A percentile compares a stretch with the other conserved stretches of the same genome.
These are phyloP conservation scores for Thaumatotibia leucotreta DNA, from an alignment of 1,140 invertebrate genomes.

Conservation along the genomic window DNA sequence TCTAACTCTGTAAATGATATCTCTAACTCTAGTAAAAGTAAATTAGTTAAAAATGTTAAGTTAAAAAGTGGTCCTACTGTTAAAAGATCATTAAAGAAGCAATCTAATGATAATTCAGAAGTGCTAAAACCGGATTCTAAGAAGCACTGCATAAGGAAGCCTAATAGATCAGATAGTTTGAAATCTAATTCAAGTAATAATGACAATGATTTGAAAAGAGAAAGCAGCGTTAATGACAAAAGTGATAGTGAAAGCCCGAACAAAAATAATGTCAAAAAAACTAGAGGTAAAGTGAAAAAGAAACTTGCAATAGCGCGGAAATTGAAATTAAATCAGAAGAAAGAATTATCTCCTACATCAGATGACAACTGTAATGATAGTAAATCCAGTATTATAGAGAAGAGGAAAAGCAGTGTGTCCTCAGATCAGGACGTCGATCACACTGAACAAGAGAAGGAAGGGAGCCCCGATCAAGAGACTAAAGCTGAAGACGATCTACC, in stretches of 20 bases:
- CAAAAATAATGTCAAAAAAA: slow-evolving; percentile 53
- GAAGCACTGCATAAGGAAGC: slow-evolving; percentile 59
- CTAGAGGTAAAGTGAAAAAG: slow-evolving; percentile 54
- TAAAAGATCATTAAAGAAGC: slow-evolving; percentile 58
- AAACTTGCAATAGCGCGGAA: slow-evolving; percentile 42
- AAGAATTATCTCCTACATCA: slow-evolving; percentile 39
- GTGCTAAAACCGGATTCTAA: slow-evolving; percentile 55
- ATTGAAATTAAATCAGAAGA: slow-evolving; percentile 46
- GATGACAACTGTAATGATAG: slow-evolving; percentile 55
- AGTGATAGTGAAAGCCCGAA: slow-evolving; percentile 51
- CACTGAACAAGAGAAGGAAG: slow-evolving; percentile 49
- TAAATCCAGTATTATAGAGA: slow-evolving; percentile 68
- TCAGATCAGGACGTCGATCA: slow-evolving; percentile 52
- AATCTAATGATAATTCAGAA: slow-evolving; percentile 53
- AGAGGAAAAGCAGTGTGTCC: slow-evolving; percentile 66
- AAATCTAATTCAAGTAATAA: slow-evolving; percentile 61
- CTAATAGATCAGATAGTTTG: slow-evolving; percentile 60
- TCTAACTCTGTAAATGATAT: slow-evolving; percentile 40
- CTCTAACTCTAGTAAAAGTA: slow-evolving; percentile 49
- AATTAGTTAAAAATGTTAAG: slow-evolving; percentile 52
- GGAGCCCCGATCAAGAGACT: slow-evolving; percentile 43
- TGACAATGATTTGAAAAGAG: slow-evolving; percentile 59
- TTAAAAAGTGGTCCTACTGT: slow-evolving; percentile 52
- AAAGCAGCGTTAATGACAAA: slow-evolving; percentile 58
- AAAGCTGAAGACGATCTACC: slow-evolving; percentile 58